phyloP scores from a whole-genome alignment of 2,888 invertebrate genomes.

The Andrena chrysosceles region DNA sequence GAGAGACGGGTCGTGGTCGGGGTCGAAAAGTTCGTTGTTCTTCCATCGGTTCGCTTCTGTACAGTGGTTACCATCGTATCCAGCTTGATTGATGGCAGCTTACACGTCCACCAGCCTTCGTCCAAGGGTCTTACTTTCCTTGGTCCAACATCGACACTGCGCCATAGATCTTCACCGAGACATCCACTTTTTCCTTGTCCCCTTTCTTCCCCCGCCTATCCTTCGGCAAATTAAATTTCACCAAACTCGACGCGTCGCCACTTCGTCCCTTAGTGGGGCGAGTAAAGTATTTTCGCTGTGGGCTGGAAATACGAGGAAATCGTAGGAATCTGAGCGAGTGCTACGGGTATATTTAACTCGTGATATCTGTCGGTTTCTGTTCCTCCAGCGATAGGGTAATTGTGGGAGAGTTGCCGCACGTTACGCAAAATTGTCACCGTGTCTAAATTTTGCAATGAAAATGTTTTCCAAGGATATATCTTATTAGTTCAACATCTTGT shows the following conservation, averaged over 20 bases:
- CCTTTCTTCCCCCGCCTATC: not conserved
- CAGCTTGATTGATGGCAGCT: conserved; percentile 72
- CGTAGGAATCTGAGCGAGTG: not conserved
- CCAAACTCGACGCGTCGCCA: not conserved
- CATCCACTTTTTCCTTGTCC: conserved; percentile 30
- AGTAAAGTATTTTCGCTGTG: conserved; percentile 21
- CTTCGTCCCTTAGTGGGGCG: not conserved
- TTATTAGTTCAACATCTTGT: too few species aligned
- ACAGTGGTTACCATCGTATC: conserved; percentile 46
- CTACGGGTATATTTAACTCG: conserved; percentile 40
- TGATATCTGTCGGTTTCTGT: conserved; percentile 30
- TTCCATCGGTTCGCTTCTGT: conserved; percentile 58
- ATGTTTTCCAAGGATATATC: too few species aligned
- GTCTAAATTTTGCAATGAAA: too few species aligned
- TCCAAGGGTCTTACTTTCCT: conserved; percentile 51
- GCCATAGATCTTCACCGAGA: conserved; percentile 49
- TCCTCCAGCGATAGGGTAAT: conserved; percentile 36
- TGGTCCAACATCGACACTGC: conserved; percentile 18
- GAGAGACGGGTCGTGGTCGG: conserved; percentile 49
- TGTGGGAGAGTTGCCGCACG: too few species aligned
- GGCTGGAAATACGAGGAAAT: not conserved
- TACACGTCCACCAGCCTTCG: conserved; percentile 52
- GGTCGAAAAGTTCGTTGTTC: conserved; percentile 62
- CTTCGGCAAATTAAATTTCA: conserved; percentile 36
- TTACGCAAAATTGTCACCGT: too few species aligned